Conservation (phyloP, 2,888 invertebrate species). For the Cantharis lateralis region DNA sequence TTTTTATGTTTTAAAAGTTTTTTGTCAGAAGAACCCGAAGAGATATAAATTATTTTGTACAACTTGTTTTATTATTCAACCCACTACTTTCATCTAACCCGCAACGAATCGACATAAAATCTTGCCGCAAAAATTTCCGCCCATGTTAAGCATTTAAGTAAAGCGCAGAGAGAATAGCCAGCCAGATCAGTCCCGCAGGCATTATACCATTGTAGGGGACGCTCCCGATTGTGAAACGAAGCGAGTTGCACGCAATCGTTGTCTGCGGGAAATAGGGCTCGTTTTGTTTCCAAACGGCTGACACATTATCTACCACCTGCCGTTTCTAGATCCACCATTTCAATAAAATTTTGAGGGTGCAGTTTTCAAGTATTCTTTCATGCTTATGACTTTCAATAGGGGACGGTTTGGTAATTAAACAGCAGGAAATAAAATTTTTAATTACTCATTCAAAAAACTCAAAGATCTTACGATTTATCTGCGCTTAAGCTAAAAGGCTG, state of each 20-base stretch:
- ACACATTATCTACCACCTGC: slow-evolving; percentile 35
- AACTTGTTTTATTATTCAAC: neutral
- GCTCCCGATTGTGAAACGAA: slow-evolving; percentile 53
- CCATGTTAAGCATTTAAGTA: slow-evolving; percentile 24
- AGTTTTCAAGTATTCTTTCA: neutral
- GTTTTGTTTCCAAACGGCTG: slow-evolving; percentile 19
- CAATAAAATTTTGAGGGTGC: slow-evolving; percentile 6
- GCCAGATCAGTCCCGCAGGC: slow-evolving; percentile 46
- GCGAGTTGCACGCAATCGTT: slow-evolving; percentile 44
- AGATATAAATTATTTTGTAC: neutral
- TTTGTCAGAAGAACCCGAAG: neutral
- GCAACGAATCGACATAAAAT: slow-evolving; percentile 13
- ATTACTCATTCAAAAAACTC: neutral
- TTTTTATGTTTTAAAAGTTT: neutral
- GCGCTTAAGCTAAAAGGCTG: neutral
- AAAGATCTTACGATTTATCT: neutral
- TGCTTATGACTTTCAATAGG: neutral
- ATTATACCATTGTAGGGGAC: slow-evolving; percentile 51
- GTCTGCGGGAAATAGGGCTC: slow-evolving; percentile 29
- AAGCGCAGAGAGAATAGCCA: slow-evolving; percentile 23
- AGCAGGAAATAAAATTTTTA: neutral
- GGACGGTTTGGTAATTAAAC: neutral
- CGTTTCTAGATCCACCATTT: slow-evolving; percentile 30
- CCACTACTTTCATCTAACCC: neutral
- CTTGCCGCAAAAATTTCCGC: slow-evolving; percentile 6